Conservation (phyloP, 2,888 invertebrate species). For the Limnephilus rhombicus region DNA sequence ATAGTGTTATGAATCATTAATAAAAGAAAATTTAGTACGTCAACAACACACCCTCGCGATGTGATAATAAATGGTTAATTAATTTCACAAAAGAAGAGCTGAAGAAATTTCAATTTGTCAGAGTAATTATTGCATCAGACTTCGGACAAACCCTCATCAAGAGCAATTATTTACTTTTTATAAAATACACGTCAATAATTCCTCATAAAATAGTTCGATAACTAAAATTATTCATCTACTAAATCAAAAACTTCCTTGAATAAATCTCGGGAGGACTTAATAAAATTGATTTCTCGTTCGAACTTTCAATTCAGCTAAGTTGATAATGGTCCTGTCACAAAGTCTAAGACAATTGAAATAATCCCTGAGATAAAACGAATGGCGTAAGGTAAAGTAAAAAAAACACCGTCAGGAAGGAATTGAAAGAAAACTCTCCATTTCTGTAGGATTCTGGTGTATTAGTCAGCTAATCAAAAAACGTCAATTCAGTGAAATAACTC, state of each 20-base stretch:
- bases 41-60: not conserved
- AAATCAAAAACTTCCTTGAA: not conserved
- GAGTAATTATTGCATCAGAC: not conserved
- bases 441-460: not conserved
- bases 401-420: not conserved
- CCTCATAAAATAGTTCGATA: not conserved
- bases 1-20: no score
- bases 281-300: conserved; percentile 27
- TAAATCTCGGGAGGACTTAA: not conserved
- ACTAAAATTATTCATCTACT: not conserved
- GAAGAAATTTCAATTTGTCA: no score
- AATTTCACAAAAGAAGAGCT: not conserved
- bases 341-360: conserved; percentile 4
- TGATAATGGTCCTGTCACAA: conserved; percentile 37
- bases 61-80: not conserved
- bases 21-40: no score
- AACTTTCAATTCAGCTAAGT: conserved; percentile 25
- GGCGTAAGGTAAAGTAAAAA: not conserved
- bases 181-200: not conserved
- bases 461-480: not conserved
- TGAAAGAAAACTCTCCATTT: not conserved
- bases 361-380: conserved; percentile 15
- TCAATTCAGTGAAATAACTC: not conserved
- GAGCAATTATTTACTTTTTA: not conserved
- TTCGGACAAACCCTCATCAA: not conserved